Conservation (phyloP, 2,888 invertebrate species). For the Spisula subtruncata region DNA sequence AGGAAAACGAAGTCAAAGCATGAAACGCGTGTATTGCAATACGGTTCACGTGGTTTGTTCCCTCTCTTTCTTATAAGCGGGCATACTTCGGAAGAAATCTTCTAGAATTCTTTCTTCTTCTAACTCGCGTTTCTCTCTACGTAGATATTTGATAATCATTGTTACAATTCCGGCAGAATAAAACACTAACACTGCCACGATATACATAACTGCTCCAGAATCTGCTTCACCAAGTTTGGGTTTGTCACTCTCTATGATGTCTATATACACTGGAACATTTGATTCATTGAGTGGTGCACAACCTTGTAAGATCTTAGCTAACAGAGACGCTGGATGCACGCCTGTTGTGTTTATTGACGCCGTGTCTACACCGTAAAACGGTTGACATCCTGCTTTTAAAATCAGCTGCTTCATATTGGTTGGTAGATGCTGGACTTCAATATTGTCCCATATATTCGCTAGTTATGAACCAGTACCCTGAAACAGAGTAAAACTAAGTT, state of each 20-base stretch:
- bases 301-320: constrained; percentile 44
- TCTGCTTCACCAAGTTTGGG: constrained; percentile 69
- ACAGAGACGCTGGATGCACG: constrained; percentile 11
- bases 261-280: constrained; percentile 63
- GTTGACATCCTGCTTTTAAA: constrained; percentile 56
- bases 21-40: constrained; percentile 84
- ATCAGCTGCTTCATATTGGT: constrained; percentile 55
- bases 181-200: constrained; percentile 81
- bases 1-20: constrained; percentile 81
- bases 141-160: constrained; percentile 84
- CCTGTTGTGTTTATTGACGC: constrained; percentile 10
- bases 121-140: constrained; percentile 81
- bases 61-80: constrained; percentile 74
- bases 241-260: constrained; percentile 58
- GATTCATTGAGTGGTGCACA: constrained; percentile 66
- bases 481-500: not conserved
- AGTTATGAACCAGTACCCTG: not conserved
- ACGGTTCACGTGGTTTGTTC: constrained; percentile 81
- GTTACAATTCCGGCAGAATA: constrained; percentile 83
- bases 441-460: not conserved
- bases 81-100: constrained; percentile 83
- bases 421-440: not conserved
- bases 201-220: constrained; percentile 82
- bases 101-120: constrained; percentile 83
- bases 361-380: constrained; percentile 28